Evolutionary conservation across 2,888 invertebrate species (phyloP), one percentile per base, ranked within the genome.

Genomic region (Epirrhoe alternata): DNA sequence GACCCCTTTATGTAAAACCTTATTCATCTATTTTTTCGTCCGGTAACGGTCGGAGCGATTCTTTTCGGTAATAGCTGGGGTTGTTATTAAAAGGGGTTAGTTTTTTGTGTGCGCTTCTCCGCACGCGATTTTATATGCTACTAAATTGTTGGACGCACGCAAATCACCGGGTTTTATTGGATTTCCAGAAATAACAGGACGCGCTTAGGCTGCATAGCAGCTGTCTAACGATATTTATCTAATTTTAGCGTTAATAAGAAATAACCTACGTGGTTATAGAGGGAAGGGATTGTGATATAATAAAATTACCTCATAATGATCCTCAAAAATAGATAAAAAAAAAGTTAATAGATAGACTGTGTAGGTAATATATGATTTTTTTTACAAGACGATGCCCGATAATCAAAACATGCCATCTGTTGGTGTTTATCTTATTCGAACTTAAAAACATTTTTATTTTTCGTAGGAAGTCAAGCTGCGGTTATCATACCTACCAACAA

Each of bases 61-160:
- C 87, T 89, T 90, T 91, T 88, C 81, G 89, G 87, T 88, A 89
- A 89, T 90, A 82, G 86, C 85, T 82, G 82, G 92, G 90, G 86
- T 86, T 85, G 82, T 74, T 80, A 82, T 83, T 82, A 83, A 81
- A 84, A 83, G 83, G 87, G 88, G 83, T 80, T 71, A 71, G 70
- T 90, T 92, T 88, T 92, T 91, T 90, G 86, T 84, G 76, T 74
- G 78, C 68, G 78, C 71, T 75, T 84, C 83, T 82, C 85, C 82
- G 77, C 92, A 92, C 90, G 92, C 91, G 85, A 92, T 85, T 89
- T 80, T 77, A 73, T 83, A 72, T 74, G 77, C 79, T 70, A 74
- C 83, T 71, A 88, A 90, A 89, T 90, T 83, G 85, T 84, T 86
- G 72, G 74, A 69, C 69, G 78, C 92, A 92, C 90, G 92, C 90